Percentiles rank a stretch among this genome's conserved stretches.
Conservation (phyloP, 2,888 invertebrate species). For the Cinara cedri region DNA sequence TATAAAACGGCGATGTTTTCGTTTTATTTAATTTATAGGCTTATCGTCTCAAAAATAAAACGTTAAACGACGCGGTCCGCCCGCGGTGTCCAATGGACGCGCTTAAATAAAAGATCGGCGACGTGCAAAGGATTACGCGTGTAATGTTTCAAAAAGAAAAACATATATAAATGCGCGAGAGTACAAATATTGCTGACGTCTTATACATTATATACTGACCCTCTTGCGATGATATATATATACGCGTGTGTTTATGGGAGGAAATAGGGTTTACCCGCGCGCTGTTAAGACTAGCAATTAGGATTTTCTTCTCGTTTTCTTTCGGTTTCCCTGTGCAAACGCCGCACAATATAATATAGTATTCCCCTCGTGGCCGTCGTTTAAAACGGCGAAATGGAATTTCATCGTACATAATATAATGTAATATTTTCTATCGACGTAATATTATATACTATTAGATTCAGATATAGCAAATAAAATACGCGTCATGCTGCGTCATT, state of each 20-base stretch:
- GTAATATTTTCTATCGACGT: too few species aligned
- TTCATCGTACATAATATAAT: not conserved
- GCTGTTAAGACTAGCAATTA: slow-evolving; percentile 25
- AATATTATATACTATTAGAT: too few species aligned
- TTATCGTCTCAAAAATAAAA: too few species aligned
- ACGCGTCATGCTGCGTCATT: too few species aligned
- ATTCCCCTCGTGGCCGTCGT: not conserved
- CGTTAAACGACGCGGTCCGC: too few species aligned
- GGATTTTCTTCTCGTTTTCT: slow-evolving; percentile 30
- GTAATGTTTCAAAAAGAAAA: not conserved
- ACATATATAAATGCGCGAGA: not conserved
- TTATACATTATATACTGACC: not conserved
- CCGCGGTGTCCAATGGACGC: too few species aligned
- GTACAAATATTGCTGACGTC: not conserved
- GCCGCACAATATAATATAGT: too few species aligned
- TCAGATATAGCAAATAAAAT: too few species aligned
- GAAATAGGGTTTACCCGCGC: not conserved
- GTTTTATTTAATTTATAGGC: too few species aligned
- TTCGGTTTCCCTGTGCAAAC: not conserved
- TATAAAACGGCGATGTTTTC: too few species aligned
- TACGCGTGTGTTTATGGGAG: slow-evolving; percentile 1
- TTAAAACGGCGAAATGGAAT: slow-evolving; percentile 9
- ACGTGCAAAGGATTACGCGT: too few species aligned
- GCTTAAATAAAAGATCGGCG: too few species aligned
- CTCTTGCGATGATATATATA: not conserved